Evolutionary conservation across 2,113 vertebrate species (phyloP).

Genomic region (Laterallus jamaicensis): DNA sequence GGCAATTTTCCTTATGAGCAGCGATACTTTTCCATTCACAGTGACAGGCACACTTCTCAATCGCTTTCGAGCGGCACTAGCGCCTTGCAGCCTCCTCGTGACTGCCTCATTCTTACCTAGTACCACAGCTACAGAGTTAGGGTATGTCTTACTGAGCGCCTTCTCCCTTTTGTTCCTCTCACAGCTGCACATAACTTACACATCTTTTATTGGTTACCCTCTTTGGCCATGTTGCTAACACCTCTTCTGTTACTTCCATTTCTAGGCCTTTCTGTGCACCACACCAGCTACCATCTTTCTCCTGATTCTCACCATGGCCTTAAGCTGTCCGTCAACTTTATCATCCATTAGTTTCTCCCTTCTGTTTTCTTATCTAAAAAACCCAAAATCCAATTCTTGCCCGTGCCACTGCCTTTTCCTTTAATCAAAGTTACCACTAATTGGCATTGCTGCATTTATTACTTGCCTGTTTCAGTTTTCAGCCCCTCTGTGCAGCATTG

Average conservation of each 20-base stretch:
- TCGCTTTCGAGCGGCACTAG: background rate
- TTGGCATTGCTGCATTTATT: background rate
- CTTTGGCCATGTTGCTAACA: background rate
- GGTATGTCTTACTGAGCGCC: background rate
- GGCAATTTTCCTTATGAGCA: background rate
- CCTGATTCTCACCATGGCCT: background rate
- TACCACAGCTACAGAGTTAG: background rate
- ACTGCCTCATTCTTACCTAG: background rate
- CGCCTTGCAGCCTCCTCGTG: background rate
- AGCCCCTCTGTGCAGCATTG: background rate
- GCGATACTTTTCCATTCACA: background rate
- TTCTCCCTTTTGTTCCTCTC: background rate
- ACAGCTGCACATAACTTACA: background rate
- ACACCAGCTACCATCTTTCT: background rate
- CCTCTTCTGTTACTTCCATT: background rate
- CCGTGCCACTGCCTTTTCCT: background rate
- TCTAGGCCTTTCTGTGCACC: background rate
- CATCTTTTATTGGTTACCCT: background rate
- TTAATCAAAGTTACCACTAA: background rate
- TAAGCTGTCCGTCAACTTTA: background rate
- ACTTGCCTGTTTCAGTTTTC: background rate
- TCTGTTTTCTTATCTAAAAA: background rate
- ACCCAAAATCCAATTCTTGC: background rate
- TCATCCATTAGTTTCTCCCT: background rate
- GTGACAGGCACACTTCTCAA: background rate